phyloP scores from a whole-genome alignment of 2,888 invertebrate species.

The Platycheirus rosarum region DNA sequence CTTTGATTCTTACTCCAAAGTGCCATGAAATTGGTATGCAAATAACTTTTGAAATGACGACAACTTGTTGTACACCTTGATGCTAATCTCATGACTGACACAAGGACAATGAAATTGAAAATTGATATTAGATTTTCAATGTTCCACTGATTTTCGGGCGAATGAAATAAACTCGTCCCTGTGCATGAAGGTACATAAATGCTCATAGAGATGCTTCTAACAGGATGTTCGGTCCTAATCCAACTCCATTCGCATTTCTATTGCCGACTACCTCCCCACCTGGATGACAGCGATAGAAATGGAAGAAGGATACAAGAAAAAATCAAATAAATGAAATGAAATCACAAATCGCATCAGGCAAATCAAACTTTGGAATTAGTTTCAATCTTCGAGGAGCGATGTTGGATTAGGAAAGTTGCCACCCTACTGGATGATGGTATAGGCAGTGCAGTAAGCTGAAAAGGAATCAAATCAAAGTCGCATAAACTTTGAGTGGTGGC shows the following conservation, averaged over 20 bases:
- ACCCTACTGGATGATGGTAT: not conserved
- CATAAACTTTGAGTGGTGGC: slow-evolving; percentile 53
- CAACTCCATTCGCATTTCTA: slow-evolving; percentile 13
- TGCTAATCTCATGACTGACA: slow-evolving; percentile 70
- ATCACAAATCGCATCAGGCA: slow-evolving; percentile 73
- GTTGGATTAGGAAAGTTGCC: slow-evolving; percentile 17
- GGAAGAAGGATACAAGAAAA: slow-evolving; percentile 16
- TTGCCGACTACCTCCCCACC: slow-evolving; percentile 4
- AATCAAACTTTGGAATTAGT: slow-evolving; percentile 74
- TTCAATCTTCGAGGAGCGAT: slow-evolving; percentile 41
- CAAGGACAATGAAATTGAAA: slow-evolving; percentile 70
- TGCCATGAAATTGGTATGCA: slow-evolving; percentile 69
- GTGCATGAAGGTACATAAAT: slow-evolving; percentile 2
- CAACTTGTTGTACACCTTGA: slow-evolving; percentile 64
- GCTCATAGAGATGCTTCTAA: not conserved
- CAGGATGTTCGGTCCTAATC: slow-evolving; percentile 14
- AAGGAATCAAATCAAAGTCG: slow-evolving; percentile 59
- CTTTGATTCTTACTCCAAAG: slow-evolving; percentile 24
- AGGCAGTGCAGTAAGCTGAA: slow-evolving; percentile 27
- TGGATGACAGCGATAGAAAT: slow-evolving; percentile 40
- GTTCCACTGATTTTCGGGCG: slow-evolving; percentile 61
- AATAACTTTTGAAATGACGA: slow-evolving; percentile 60
- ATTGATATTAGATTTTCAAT: slow-evolving; percentile 71
- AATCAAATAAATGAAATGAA: slow-evolving; percentile 49
- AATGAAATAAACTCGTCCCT: slow-evolving; percentile 44